Evolutionary conservation across 2,888 invertebrate species (phyloP).

Genomic region (Lithosia quadra): DNA sequence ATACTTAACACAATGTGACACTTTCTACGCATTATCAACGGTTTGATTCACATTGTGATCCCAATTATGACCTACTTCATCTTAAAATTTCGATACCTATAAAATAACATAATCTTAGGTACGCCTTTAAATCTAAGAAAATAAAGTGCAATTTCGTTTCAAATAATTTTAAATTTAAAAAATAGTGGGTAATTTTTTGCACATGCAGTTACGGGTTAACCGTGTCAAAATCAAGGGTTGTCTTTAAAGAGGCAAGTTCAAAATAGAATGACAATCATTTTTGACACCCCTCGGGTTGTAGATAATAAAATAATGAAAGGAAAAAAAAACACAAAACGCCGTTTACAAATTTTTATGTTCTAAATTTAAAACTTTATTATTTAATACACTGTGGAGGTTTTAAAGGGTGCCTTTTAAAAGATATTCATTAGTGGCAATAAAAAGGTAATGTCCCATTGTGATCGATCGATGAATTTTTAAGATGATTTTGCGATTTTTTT

Average conservation of each 20-base stretch:
- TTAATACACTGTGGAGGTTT: constrained; percentile 73
- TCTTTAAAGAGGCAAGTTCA: constrained; percentile 70
- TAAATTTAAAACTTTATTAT: constrained; percentile 77
- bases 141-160: constrained; percentile 36
- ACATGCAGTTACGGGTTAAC: constrained; percentile 58
- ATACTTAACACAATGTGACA: constrained; percentile 60
- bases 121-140: constrained; percentile 22
- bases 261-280: constrained; percentile 74
- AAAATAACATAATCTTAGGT: not conserved
- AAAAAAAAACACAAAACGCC: constrained; percentile 64
- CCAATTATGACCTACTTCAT: constrained; percentile 69
- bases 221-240: constrained; percentile 69
- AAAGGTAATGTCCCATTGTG: constrained; percentile 82
- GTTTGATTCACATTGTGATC: constrained; percentile 63
- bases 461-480: constrained; percentile 79
- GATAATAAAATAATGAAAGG: constrained; percentile 55
- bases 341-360: constrained; percentile 84
- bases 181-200: constrained; percentile 41
- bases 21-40: constrained; percentile 63
- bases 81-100: constrained; percentile 51
- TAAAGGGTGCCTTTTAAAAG: constrained; percentile 62
- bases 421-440: constrained; percentile 84
- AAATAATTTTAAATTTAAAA: constrained; percentile 30
- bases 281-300: constrained; percentile 71
- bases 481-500: constrained; percentile 84